phyloP scores from a whole-genome alignment of 2,888 invertebrate species.

The Lasioglossum zephyrum region DNA sequence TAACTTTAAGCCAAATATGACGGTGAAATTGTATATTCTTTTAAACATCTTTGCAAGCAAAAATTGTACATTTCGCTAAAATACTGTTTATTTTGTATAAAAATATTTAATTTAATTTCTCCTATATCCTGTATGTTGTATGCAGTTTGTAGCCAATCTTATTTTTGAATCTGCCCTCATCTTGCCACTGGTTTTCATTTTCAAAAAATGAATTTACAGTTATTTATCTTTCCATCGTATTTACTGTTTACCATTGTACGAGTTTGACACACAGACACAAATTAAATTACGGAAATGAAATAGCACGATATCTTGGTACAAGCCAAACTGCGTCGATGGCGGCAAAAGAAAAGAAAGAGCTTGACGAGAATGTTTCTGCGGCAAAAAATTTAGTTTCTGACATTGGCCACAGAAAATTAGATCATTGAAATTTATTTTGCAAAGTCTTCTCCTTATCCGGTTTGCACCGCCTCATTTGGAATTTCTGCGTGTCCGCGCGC shows the following conservation, averaged over 20 bases:
- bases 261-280: background rate
- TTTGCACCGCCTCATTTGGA: background rate
- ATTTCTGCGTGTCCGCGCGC: slow-evolving; percentile 12
- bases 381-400: background rate
- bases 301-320: background rate
- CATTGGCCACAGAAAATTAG: slow-evolving; percentile 10
- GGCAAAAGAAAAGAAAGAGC: background rate
- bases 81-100: no score
- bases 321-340: no score
- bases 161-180: no score
- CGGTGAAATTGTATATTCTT: no score
- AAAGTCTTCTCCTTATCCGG: background rate
- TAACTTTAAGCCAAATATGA: no score
- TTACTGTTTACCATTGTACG: background rate
- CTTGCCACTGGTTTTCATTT: no score
- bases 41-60: no score
- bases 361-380: background rate
- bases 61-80: no score
- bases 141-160: no score
- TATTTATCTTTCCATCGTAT: background rate
- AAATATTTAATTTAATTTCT: no score
- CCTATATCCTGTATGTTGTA: no score
- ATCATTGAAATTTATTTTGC: slow-evolving; percentile 20
- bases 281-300: background rate
- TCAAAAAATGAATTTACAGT: background rate